phyloP scores from a whole-genome alignment of 2,888 invertebrate species.

The Prosapia bicincta region DNA sequence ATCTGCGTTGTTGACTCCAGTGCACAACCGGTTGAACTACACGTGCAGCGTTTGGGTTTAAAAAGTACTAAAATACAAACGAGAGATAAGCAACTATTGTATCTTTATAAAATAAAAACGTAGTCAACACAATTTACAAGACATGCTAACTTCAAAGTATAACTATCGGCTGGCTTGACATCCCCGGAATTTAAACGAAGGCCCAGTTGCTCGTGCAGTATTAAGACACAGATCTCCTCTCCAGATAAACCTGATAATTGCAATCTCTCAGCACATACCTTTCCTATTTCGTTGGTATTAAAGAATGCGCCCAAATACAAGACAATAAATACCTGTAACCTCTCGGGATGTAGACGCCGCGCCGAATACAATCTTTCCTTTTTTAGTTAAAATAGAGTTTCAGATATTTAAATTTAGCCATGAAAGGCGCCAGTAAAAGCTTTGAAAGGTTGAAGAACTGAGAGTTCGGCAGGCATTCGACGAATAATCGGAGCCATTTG shows the following conservation, averaged over 20 bases:
- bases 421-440: background rate
- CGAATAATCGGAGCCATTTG: background rate
- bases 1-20: too few relatives aligned
- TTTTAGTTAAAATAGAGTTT: background rate
- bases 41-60: too few relatives aligned
- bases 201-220: background rate
- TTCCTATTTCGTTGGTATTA: background rate
- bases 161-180: background rate
- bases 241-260: background rate
- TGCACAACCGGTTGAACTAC: too few relatives aligned
- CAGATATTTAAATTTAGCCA: background rate
- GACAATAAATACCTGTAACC: background rate
- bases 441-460: background rate
- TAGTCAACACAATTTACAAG: too few relatives aligned
- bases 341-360: background rate
- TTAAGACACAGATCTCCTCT: background rate
- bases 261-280: background rate
- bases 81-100: too few relatives aligned
- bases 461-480: background rate
- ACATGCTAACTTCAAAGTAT: too few relatives aligned
- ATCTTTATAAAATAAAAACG: too few relatives aligned
- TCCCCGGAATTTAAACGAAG: background rate
- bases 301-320: background rate
- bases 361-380: background rate
- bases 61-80: too few relatives aligned